phyloP scores from a whole-genome alignment of 2,113 vertebrate genomes.

The Pipa parva region DNA sequence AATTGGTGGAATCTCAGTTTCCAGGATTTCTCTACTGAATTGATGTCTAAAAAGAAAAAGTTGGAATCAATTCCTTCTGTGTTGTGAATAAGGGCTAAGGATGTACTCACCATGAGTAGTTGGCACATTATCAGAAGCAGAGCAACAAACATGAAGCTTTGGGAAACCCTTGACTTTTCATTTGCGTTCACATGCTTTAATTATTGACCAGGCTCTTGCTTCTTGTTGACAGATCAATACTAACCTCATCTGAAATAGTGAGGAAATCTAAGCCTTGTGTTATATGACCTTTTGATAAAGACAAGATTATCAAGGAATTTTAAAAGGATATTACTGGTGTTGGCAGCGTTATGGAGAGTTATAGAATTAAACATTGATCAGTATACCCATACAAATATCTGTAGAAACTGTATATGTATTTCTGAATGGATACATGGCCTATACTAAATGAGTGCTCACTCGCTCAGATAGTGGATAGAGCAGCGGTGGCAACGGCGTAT shows the following conservation, averaged over 20 bases:
- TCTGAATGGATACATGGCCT: too few relatives aligned
- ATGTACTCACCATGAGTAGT: constrained; percentile 1
- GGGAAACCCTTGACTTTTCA: not conserved
- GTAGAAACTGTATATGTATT: too few relatives aligned
- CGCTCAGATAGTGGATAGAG: too few relatives aligned
- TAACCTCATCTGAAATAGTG: not conserved
- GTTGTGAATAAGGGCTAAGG: not conserved
- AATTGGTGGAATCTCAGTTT: not conserved
- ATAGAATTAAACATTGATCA: too few relatives aligned
- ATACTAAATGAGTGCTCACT: too few relatives aligned
- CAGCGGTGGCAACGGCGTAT: too few relatives aligned
- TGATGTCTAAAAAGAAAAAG: not conserved
- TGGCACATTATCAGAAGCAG: not conserved
- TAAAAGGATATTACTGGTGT: too few relatives aligned
- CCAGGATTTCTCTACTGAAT: not conserved
- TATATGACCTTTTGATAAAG: not conserved
- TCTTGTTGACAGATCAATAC: not conserved
- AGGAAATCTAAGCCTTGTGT: not conserved
- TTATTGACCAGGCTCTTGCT: not conserved
- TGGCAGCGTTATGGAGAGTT: too few relatives aligned
- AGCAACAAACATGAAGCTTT: not conserved
- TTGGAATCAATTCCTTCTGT: not conserved
- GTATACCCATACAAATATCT: too few relatives aligned
- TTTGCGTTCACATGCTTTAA: too few relatives aligned
- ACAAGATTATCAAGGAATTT: not conserved